Evolutionary conservation across 2,797 vertebrate genomes (phyloP).

Genomic region (Triplophysa bombifrons): DNA sequence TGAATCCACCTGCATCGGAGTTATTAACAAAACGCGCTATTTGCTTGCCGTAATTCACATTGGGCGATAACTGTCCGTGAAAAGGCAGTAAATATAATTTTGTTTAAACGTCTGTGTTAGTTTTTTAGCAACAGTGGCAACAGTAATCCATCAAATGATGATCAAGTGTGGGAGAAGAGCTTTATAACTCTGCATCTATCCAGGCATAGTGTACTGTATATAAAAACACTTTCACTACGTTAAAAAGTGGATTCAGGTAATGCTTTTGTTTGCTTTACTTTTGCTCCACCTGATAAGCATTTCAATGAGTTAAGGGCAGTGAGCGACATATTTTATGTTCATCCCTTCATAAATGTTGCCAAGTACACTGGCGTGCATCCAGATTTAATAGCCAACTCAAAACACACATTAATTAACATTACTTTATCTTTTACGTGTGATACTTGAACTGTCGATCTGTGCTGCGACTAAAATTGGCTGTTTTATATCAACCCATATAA

Average conservation of each 20-base stretch:
- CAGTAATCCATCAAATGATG: slow-evolving; percentile 9
- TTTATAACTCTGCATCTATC: not conserved
- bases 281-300: not conserved
- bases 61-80: not conserved
- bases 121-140: not conserved
- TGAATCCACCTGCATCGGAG: not conserved
- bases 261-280: not conserved
- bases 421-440: not conserved
- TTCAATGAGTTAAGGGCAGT: not conserved
- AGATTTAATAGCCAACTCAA: slow-evolving; percentile 10
- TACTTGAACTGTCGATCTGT: not conserved
- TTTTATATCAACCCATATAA: not conserved
- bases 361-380: slow-evolving; percentile 12
- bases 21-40: slow-evolving; percentile 35
- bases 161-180: not conserved
- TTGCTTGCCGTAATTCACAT: slow-evolving; percentile 29
- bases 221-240: not conserved
- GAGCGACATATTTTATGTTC: not conserved
- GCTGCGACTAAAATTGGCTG: not conserved
- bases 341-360: slow-evolving; percentile 16
- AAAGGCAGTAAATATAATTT: not conserved
- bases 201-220: not conserved
- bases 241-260: not conserved
- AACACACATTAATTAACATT: not conserved
- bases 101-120: not conserved